These are phyloP conservation scores for Lophius piscatorius DNA, from an alignment of 2,113 vertebrate species.

Conservation along the genomic window DNA sequence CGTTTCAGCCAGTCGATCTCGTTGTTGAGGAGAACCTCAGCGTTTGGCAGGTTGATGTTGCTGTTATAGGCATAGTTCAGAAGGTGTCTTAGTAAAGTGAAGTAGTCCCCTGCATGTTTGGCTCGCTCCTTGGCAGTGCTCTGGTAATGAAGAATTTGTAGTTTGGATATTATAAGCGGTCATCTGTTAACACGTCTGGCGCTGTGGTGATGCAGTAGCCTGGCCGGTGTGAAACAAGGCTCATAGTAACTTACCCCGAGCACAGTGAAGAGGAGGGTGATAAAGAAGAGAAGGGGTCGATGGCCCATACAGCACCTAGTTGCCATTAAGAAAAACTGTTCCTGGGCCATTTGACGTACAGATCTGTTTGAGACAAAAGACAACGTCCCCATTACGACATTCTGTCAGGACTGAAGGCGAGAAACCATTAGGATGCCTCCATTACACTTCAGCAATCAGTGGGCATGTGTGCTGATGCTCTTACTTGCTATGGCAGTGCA, in stretches of 20 bases:
- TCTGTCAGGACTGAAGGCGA: neutral
- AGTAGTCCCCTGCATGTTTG: constrained; percentile 98
- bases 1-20: constrained; percentile 99
- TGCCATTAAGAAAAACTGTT: constrained; percentile 99
- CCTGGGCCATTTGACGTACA: constrained; percentile 98
- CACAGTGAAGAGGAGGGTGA: constrained; percentile 97
- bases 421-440: neutral
- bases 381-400: neutral
- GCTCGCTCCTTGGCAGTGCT: constrained; percentile 97
- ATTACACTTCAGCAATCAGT: neutral
- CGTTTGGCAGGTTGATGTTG: constrained; percentile 98
- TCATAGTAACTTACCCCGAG: constrained; percentile 78
- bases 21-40: constrained; percentile 99
- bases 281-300: constrained; percentile 97
- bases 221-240: neutral
- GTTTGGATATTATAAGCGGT: neutral
- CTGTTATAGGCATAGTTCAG: constrained; percentile 99
- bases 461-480: constrained; percentile 51
- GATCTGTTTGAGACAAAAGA: constrained; percentile 78
- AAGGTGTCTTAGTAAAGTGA: constrained; percentile 93
- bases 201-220: neutral
- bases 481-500: constrained; percentile 99
- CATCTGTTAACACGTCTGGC: neutral
- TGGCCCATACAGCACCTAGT: constrained; percentile 99
- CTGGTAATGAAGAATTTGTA: constrained; percentile 63